Evolutionary conservation across 2,888 invertebrate genomes (phyloP).

Genomic region (Nemurella pictetii): DNA sequence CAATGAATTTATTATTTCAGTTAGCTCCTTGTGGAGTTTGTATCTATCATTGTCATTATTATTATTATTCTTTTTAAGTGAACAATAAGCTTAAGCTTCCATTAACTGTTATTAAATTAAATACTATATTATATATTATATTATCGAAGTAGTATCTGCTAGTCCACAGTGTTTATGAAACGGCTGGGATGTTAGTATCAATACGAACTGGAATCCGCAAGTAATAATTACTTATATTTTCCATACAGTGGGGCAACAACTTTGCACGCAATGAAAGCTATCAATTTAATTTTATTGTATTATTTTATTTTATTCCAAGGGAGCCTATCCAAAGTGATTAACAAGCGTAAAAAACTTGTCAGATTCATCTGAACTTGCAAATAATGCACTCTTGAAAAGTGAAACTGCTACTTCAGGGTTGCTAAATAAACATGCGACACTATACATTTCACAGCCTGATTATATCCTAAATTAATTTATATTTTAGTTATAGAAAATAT

Average conservation of each 20-base stretch:
- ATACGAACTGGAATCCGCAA: neutral
- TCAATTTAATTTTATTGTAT: neutral
- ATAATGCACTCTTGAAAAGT: neutral
- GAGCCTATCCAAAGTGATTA: constrained; percentile 13
- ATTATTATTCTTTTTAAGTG: neutral
- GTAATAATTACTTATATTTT: no score
- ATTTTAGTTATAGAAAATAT: neutral
- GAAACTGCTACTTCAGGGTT: neutral
- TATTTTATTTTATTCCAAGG: neutral
- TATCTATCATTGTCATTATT: neutral
- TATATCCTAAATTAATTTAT: neutral
- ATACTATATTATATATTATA: neutral
- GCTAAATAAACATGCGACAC: neutral
- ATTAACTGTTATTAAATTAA: neutral
- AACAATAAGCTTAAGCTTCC: neutral
- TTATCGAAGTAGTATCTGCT: neutral
- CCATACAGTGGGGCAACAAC: neutral
- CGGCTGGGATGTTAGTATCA: neutral
- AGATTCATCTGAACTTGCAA: neutral
- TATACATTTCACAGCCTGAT: neutral
- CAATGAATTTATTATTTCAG: neutral
- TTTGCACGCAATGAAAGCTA: neutral
- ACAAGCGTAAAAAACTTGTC: neutral
- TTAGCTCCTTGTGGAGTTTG: neutral
- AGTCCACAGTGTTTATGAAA: neutral